Percentiles rank a stretch among this genome's conserved stretches.
These are phyloP conservation scores for Lissonota sp. DNA, from an alignment of 2,888 invertebrate species.

Conservation along the genomic window DNA sequence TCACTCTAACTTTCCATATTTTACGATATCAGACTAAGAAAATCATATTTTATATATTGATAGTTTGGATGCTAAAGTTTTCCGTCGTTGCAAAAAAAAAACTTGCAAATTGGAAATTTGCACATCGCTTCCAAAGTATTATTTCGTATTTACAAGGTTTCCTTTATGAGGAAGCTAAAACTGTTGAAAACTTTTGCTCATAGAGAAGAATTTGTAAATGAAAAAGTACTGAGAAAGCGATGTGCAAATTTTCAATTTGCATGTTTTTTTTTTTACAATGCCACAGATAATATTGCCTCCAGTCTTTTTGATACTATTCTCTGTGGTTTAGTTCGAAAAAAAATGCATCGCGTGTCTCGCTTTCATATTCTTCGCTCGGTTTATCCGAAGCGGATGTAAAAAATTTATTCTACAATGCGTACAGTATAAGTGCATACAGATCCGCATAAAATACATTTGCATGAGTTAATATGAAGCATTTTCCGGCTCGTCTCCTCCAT, in stretches of 20 bases:
- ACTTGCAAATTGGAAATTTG: too few relatives aligned
- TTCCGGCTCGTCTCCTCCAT: slow-evolving; percentile 16
- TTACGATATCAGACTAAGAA: too few relatives aligned
- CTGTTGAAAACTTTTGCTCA: background rate
- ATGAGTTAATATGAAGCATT: slow-evolving; percentile 18
- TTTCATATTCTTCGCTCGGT: slow-evolving; percentile 59
- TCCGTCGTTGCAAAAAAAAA: too few relatives aligned
- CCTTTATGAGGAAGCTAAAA: too few relatives aligned
- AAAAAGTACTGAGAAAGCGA: background rate
- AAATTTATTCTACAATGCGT: slow-evolving; percentile 29
- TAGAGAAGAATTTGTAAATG: background rate
- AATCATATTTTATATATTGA: too few relatives aligned
- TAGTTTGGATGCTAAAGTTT: too few relatives aligned
- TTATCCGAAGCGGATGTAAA: slow-evolving; percentile 44
- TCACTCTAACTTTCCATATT: too few relatives aligned
- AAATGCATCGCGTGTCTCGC: slow-evolving; percentile 61
- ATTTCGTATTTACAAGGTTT: too few relatives aligned
- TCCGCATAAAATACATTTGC: slow-evolving; percentile 19
- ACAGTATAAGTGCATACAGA: background rate
- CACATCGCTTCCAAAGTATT: too few relatives aligned
- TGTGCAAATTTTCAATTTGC: background rate
- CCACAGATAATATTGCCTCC: background rate
- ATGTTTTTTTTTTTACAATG: background rate
- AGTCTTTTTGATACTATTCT: background rate
- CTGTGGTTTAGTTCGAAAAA: slow-evolving; percentile 13